Conservation (phyloP, 2,797 vertebrate genomes). For the Clamator glandarius region DNA sequence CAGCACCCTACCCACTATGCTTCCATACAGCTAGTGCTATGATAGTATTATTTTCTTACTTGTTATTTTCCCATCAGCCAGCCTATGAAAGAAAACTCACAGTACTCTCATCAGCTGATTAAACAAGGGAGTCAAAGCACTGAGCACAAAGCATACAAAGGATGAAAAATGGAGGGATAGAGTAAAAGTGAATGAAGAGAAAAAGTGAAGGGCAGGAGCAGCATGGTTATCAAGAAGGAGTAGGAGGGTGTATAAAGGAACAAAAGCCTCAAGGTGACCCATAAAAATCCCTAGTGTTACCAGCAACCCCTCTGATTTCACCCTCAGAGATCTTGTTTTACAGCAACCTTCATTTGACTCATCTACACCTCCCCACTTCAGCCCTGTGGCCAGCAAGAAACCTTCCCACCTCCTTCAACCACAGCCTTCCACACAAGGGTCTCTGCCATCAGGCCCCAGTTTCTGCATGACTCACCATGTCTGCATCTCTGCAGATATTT, state of each 20-base stretch:
- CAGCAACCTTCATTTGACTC: not conserved
- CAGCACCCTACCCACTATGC: not conserved
- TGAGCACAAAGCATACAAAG: not conserved
- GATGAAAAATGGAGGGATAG: not conserved
- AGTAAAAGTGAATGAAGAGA: not conserved
- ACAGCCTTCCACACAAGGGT: not conserved
- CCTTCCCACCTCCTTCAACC: not conserved
- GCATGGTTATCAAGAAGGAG: not conserved
- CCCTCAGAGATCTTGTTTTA: not conserved
- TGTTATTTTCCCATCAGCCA: not conserved
- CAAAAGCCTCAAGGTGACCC: not conserved
- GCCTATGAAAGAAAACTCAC: not conserved
- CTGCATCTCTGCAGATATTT: not conserved
- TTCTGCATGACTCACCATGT: not conserved
- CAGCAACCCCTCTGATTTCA: not conserved
- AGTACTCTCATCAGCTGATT: not conserved
- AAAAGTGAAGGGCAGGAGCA: not conserved
- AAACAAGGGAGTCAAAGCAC: not conserved
- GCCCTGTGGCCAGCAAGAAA: not conserved
- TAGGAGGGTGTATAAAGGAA: not conserved
- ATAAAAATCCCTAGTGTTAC: not conserved
- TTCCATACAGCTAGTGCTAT: not conserved
- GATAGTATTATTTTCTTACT: not conserved
- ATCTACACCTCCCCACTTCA: not conserved
- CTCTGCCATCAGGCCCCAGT: not conserved